These are phyloP conservation scores for Sphaerodactylus townsendi DNA, from an alignment of 2,113 vertebrate species.

Conservation along the genomic window DNA sequence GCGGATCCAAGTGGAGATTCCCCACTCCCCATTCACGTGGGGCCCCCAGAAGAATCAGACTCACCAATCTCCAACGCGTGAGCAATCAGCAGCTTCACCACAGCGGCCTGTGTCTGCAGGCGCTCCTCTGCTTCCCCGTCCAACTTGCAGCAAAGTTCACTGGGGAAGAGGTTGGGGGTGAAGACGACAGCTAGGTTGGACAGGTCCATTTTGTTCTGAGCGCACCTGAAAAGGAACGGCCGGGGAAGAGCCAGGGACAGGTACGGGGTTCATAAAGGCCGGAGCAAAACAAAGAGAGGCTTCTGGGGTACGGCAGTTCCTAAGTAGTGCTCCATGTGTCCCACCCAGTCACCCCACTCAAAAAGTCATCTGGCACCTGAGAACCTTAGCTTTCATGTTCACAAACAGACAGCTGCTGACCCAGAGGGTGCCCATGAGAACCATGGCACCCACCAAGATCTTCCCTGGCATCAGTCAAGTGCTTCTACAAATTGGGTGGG, in stretches of 20 bases:
- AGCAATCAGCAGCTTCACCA: conserved; percentile 58
- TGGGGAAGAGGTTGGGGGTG: conserved; percentile 67
- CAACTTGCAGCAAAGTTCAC: conserved; percentile 30
- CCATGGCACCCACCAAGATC: too few species aligned
- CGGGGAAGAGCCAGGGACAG: too few species aligned
- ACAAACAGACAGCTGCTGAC: background rate
- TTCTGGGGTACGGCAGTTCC: background rate
- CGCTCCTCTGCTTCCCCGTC: conserved; percentile 44
- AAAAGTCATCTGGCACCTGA: background rate
- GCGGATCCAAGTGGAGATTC: too few species aligned
- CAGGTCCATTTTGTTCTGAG: conserved; percentile 70
- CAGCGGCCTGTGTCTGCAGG: conserved; percentile 58
- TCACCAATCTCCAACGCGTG: conserved; percentile 65
- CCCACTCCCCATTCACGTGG: background rate
- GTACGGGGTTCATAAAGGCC: rapidly evolving
- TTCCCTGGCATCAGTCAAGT: too few species aligned
- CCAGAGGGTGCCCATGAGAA: too few species aligned
- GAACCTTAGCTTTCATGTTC: background rate
- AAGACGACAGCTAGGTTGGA: conserved; percentile 67
- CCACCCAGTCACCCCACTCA: background rate
- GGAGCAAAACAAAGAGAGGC: too few species aligned
- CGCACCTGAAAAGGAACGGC: conserved; percentile 40
- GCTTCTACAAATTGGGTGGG: too few species aligned
- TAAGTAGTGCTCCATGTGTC: background rate
- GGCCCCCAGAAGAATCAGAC: background rate